Conservation (phyloP, 2,797 vertebrate species). For the Furcifer pardalis region DNA sequence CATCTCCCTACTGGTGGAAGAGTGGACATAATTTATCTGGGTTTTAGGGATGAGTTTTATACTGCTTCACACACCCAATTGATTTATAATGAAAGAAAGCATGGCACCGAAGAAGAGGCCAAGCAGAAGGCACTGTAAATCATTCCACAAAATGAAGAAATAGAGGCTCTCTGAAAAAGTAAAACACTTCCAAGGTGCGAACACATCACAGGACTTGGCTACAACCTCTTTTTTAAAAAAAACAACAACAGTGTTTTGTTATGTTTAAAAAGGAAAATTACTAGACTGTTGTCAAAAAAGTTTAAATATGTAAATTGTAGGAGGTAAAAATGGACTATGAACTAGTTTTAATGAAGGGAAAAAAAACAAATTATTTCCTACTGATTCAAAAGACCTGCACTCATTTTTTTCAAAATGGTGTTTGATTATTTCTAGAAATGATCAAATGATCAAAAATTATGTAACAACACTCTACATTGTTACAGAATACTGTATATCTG, state of each 20-base stretch:
- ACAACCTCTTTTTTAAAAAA: slow-evolving; percentile 38
- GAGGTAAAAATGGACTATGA: background rate
- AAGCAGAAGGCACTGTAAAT: slow-evolving; percentile 61
- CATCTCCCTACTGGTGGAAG: slow-evolving; percentile 31
- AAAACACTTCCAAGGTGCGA: slow-evolving; percentile 61
- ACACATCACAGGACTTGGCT: slow-evolving; percentile 27
- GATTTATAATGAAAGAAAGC: slow-evolving; percentile 67
- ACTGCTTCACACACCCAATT: slow-evolving; percentile 59
- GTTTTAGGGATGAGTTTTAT: slow-evolving; percentile 56
- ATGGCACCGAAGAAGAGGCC: slow-evolving; percentile 61
- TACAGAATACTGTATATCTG: too few species aligned
- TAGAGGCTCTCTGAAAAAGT: slow-evolving; percentile 60
- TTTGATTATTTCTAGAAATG: slow-evolving; percentile 23
- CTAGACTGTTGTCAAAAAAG: background rate
- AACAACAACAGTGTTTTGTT: slow-evolving; percentile 16
- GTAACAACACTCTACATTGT: too few species aligned
- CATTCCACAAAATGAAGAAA: slow-evolving; percentile 59
- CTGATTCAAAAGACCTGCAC: background rate
- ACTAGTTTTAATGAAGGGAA: slow-evolving; percentile 25
- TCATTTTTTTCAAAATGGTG: background rate
- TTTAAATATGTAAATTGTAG: slow-evolving; percentile 40
- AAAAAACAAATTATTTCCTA: background rate
- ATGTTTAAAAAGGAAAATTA: slow-evolving; percentile 10
- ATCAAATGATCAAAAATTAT: background rate
- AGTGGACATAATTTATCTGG: slow-evolving; percentile 50